These are phyloP conservation scores for Drosophila atroscutellata DNA, from an alignment of 2,888 invertebrate species.

Conservation along the genomic window DNA sequence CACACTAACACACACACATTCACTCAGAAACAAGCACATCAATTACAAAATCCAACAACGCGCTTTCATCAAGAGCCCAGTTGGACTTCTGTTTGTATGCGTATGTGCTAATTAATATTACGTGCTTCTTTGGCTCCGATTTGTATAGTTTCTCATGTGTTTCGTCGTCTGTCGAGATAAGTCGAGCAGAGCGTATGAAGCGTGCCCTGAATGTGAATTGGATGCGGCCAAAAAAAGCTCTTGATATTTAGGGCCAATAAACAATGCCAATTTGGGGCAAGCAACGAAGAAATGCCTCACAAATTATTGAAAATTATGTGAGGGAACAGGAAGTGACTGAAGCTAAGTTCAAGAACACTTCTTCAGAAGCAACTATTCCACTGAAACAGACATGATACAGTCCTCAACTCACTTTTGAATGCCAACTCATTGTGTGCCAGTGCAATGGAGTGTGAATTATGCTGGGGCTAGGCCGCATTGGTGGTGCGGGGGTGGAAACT, in stretches of 20 bases:
- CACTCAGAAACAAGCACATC: not conserved
- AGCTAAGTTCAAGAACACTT: constrained; percentile 19
- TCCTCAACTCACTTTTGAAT: constrained; percentile 30
- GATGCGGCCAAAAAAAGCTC: constrained; percentile 36
- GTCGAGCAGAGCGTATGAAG: constrained; percentile 37
- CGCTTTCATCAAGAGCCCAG: constrained; percentile 41
- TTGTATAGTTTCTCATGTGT: constrained; percentile 43
- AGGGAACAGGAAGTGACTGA: constrained; percentile 46
- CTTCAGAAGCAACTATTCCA: constrained; percentile 8
- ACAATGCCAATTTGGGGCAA: constrained; percentile 63
- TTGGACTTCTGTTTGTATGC: constrained; percentile 37
- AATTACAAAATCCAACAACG: constrained; percentile 50
- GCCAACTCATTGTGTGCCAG: constrained; percentile 27
- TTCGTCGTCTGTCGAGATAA: constrained; percentile 49
- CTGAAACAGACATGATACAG: constrained; percentile 13
- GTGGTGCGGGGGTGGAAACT: not conserved
- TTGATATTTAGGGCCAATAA: constrained; percentile 48
- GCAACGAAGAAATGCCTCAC: constrained; percentile 19
- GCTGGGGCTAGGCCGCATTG: constrained; percentile 20
- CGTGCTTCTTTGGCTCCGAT: constrained; percentile 63
- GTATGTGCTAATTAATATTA: constrained; percentile 75
- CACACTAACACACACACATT: not conserved
- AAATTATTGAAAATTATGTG: constrained; percentile 47
- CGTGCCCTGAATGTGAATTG: constrained; percentile 73
- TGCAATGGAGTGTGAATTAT: constrained; percentile 75